These are phyloP conservation scores for Champsocephalus gunnari DNA, from an alignment of 2,797 vertebrate genomes.

Conservation along the genomic window DNA sequence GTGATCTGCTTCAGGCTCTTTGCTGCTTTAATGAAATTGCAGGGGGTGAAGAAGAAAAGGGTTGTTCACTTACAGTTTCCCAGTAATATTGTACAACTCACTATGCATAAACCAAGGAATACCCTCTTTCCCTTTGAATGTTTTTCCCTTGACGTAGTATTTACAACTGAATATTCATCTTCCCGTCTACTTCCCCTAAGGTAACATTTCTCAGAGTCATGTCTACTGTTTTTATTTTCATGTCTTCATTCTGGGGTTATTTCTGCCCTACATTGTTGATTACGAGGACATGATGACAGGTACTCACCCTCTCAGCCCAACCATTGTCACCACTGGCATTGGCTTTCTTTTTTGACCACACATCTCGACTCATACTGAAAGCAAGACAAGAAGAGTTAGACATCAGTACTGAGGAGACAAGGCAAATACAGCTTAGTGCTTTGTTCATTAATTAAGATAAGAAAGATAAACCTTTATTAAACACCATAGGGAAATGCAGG, in stretches of 20 bases:
- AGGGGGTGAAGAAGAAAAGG: not conserved
- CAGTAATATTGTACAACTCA: conserved; percentile 2
- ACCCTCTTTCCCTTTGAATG: not conserved
- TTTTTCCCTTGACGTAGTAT: not conserved
- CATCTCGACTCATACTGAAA: conserved; percentile 95
- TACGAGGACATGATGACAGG: not conserved
- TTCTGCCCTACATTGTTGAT: not conserved
- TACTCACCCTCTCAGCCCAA: conserved; percentile 92
- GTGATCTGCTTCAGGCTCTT: conserved; percentile 2
- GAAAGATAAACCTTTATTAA: not conserved
- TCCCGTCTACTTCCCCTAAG: not conserved
- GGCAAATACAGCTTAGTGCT: not conserved
- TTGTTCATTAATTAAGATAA: too few species aligned
- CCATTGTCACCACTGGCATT: conserved; percentile 88
- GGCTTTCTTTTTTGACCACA: conserved; percentile 92
- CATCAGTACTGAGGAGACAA: not conserved
- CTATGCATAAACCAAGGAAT: not conserved
- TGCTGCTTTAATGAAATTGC: conserved; percentile 12
- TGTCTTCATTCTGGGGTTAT: not conserved
- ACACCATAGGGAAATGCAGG: not conserved
- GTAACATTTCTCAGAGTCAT: not conserved
- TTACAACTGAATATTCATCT: not conserved
- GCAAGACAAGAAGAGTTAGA: conserved; percentile 14
- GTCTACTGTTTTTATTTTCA: not conserved
- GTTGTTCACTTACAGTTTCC: not conserved